A percentile compares a stretch with the other conserved stretches of the same genome.
phyloP scores from a whole-genome alignment of 2,888 invertebrate species.

The Autographa gamma region DNA sequence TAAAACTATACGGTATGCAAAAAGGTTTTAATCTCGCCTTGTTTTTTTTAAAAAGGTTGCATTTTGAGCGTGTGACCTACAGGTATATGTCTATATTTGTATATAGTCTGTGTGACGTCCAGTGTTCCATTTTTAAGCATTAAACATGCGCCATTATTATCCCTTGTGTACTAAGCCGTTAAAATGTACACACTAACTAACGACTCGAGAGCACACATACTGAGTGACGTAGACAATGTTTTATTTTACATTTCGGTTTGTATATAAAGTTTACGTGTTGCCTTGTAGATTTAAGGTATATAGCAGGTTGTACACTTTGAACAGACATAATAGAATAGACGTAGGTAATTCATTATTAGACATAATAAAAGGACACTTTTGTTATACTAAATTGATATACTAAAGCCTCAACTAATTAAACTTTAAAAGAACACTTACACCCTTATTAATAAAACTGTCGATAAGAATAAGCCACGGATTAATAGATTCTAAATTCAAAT shows the following conservation, averaged over 20 bases:
- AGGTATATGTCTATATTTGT: neutral
- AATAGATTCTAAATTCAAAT: too few relatives aligned
- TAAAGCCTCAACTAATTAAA: too few relatives aligned
- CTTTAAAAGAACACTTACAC: too few relatives aligned
- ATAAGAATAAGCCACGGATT: too few relatives aligned
- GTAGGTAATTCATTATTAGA: too few relatives aligned
- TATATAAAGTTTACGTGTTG: neutral
- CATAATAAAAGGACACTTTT: too few relatives aligned
- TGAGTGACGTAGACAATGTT: neutral
- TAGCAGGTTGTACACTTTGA: too few relatives aligned
- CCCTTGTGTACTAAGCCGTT: neutral
- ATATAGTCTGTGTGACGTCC: neutral
- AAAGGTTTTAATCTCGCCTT: slow-evolving; percentile 5
- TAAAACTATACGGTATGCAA: slow-evolving; percentile 24
- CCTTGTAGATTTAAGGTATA: neutral
- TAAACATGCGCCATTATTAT: slow-evolving; percentile 7
- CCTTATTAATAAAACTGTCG: too few relatives aligned
- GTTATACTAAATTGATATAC: too few relatives aligned
- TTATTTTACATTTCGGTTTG: slow-evolving; percentile 1
- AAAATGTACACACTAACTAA: slow-evolving; percentile 6
- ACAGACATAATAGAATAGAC: too few relatives aligned
- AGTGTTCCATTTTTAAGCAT: neutral
- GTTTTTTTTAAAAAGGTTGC: slow-evolving; percentile 15
- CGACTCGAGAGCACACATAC: slow-evolving; percentile 1
- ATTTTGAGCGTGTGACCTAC: neutral